These are phyloP conservation scores for Apeltes quadracus DNA, from an alignment of 2,113 vertebrate genomes.

Conservation along the genomic window DNA sequence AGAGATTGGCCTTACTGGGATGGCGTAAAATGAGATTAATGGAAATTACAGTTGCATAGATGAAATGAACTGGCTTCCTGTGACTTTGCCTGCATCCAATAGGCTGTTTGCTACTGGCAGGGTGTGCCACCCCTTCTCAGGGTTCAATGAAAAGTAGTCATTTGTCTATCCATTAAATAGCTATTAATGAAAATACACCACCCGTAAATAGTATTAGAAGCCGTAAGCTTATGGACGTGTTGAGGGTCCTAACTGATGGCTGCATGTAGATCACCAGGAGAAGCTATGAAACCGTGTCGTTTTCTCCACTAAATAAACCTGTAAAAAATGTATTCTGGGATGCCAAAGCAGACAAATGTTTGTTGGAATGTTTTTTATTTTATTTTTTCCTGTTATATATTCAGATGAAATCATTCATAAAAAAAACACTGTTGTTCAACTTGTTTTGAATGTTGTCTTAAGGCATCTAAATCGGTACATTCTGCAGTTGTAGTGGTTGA, in stretches of 20 bases:
- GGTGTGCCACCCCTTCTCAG: neutral
- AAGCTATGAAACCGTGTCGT: constrained; percentile 6
- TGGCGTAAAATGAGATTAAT: neutral
- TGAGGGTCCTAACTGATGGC: neutral
- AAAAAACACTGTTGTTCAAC: neutral
- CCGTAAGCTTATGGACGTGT: neutral
- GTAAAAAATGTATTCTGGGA: neutral
- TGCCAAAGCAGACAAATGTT: constrained; percentile 13
- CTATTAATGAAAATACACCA: neutral
- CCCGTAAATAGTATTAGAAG: neutral
- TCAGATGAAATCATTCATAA: constrained; percentile 6
- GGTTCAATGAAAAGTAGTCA: neutral
- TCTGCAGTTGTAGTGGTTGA: constrained; percentile 32
- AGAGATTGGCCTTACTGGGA: neutral
- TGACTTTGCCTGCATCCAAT: neutral
- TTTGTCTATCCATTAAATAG: neutral
- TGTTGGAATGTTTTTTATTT: constrained; percentile 40
- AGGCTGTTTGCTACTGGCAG: neutral
- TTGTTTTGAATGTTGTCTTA: neutral
- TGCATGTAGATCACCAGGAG: neutral
- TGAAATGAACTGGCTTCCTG: neutral
- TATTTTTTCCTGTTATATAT: constrained; percentile 26
- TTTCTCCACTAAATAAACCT: neutral
- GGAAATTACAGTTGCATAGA: neutral
- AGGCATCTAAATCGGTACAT: neutral